These are phyloP conservation scores for Cydia pomonella DNA, from an alignment of 1,140 invertebrate genomes.

Conservation along the genomic window DNA sequence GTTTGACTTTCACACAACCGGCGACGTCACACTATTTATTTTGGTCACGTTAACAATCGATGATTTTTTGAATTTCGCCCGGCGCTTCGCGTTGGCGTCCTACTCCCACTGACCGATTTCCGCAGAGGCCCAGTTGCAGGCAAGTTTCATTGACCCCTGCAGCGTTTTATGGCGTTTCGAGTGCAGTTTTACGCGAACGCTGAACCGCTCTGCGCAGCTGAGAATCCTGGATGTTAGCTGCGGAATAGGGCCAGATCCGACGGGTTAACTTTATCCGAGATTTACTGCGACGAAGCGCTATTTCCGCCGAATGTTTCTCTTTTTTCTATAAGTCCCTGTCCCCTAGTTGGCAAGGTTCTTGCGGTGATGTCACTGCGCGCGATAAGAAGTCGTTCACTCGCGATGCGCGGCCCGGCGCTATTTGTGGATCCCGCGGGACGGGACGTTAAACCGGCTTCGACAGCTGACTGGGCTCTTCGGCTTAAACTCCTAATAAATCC, in stretches of 20 bases:
- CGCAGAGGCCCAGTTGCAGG: conserved; percentile 37
- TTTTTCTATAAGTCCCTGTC: conserved; percentile 37
- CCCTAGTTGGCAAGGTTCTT: conserved; percentile 50
- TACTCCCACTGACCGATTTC: conserved; percentile 37
- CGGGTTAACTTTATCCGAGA: conserved; percentile 7
- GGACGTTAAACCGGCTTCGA: conserved; percentile 40
- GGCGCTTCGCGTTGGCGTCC: conserved; percentile 32
- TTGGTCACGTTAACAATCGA: conserved; percentile 36
- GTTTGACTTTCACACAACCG: conserved; percentile 19
- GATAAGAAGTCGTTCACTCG: conserved; percentile 72
- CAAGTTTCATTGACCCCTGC: conserved; percentile 54
- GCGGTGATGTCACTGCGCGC: conserved; percentile 56
- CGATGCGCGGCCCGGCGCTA: conserved; percentile 52
- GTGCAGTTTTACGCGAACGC: conserved; percentile 43
- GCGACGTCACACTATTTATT: conserved; percentile 37
- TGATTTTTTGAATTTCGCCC: conserved; percentile 8
- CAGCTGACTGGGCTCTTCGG: conserved; percentile 38
- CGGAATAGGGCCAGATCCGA: conserved; percentile 2
- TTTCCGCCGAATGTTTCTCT: not conserved
- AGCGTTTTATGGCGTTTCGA: conserved; percentile 53
- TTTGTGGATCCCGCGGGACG: conserved; percentile 53
- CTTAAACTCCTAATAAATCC: conserved; percentile 28
- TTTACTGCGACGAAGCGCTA: not conserved
- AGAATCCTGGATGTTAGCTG: conserved; percentile 1
- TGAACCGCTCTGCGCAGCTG: conserved; percentile 26